Conservation (phyloP, 2,888 invertebrate species). For the Antitype chi region DNA sequence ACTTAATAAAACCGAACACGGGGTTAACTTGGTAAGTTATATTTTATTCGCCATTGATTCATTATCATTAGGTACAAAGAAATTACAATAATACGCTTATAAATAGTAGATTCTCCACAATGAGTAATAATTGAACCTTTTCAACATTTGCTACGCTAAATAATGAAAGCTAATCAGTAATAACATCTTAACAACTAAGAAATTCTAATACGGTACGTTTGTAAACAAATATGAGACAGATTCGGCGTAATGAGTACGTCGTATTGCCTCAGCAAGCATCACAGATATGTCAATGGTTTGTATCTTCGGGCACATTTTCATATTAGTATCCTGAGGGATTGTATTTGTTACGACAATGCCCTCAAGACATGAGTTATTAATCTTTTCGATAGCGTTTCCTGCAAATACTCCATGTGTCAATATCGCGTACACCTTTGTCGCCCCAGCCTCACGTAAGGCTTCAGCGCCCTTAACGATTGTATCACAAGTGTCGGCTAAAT, state of each 20-base stretch:
- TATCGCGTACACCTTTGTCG: slow-evolving; percentile 96
- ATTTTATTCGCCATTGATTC: slow-evolving; percentile 44
- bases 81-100: slow-evolving; percentile 29
- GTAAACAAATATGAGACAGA: slow-evolving; percentile 99
- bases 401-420: slow-evolving; percentile 97
- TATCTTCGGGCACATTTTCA: slow-evolving; percentile 93
- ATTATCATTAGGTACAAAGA: slow-evolving; percentile 21
- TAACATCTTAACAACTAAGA: slow-evolving; percentile 14
- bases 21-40: slow-evolving; percentile 8
- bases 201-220: slow-evolving; percentile 96
- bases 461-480: slow-evolving; percentile 97
- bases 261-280: slow-evolving; percentile 99
- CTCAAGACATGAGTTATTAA: slow-evolving; percentile 96
- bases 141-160: slow-evolving; percentile 27
- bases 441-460: slow-evolving; percentile 96
- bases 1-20: slow-evolving; percentile 20
- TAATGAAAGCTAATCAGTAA: slow-evolving; percentile 11
- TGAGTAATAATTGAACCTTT: slow-evolving; percentile 17
- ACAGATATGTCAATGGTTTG: slow-evolving; percentile 99
- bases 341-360: slow-evolving; percentile 98
- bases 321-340: slow-evolving; percentile 96
- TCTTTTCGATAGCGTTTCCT: slow-evolving; percentile 96
- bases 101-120: slow-evolving; percentile 27
- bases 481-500: slow-evolving; percentile 98
- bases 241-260: slow-evolving; percentile 99